phyloP scores from a whole-genome alignment of 1,140 invertebrate species.

The Ruditapes philippinarum region DNA sequence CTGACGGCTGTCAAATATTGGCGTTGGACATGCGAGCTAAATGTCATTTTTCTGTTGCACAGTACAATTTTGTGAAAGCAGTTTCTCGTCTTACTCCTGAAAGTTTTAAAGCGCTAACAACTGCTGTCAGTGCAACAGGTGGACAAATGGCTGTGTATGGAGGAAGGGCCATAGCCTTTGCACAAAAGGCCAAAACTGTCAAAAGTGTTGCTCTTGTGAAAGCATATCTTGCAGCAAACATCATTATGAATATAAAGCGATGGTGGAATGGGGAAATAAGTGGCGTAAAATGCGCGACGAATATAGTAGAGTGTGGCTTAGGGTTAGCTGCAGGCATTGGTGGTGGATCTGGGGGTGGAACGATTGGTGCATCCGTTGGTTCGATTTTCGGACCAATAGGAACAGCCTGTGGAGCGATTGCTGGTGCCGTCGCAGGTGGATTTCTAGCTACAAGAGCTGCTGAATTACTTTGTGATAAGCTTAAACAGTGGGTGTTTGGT shows the following conservation, averaged over 20 bases:
- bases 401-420: not conserved
- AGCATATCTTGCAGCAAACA: not conserved
- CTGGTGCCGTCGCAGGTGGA: not conserved
- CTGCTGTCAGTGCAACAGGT: no score
- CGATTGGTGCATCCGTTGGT: not conserved
- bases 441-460: not conserved
- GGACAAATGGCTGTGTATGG: no score
- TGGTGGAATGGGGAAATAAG: not conserved
- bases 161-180: no score
- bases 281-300: not conserved
- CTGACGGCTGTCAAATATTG: no score
- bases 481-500: not conserved
- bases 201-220: not conserved
- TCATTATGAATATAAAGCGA: conserved; percentile 1
- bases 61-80: no score
- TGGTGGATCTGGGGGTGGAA: not conserved
- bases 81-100: no score
- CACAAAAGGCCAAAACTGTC: no score
- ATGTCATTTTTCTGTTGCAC: no score
- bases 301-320: not conserved
- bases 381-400: not conserved
- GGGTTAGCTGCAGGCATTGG: not conserved
- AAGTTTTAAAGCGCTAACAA: no score
- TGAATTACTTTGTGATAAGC: not conserved
- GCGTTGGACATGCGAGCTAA: no score